Conservation (phyloP, 2,888 invertebrate genomes). For the Eristalis tenax region DNA sequence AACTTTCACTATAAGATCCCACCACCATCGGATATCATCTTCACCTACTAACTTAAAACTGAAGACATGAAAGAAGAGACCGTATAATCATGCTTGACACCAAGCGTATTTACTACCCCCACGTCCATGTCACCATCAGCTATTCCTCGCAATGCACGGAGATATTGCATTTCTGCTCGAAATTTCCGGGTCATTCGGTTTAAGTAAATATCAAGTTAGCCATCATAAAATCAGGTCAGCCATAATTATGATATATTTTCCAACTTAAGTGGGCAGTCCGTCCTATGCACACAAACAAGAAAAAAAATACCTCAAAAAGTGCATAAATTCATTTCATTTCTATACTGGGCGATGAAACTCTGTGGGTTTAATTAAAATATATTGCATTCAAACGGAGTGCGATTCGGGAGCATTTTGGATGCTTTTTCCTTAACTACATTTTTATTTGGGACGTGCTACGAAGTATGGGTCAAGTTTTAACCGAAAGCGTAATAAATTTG, state of each 20-base stretch:
- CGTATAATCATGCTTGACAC: not conserved
- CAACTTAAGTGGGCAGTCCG: slow-evolving; percentile 21
- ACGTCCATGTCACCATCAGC: not conserved
- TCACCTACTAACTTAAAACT: not conserved
- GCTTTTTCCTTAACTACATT: slow-evolving; percentile 13
- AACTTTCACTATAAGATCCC: too few species aligned
- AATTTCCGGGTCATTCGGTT: slow-evolving; percentile 46
- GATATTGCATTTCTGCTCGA: slow-evolving; percentile 26
- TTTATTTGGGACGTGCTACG: slow-evolving; percentile 3
- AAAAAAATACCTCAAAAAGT: not conserved
- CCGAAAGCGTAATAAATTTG: slow-evolving; percentile 24
- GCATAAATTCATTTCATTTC: slow-evolving; percentile 28
- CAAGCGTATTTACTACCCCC: not conserved
- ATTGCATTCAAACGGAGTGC: slow-evolving; percentile 45
- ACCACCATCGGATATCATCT: too few species aligned
- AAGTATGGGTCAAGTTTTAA: slow-evolving; percentile 56
- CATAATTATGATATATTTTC: slow-evolving; percentile 45
- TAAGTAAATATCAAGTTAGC: slow-evolving; percentile 35
- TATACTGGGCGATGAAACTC: slow-evolving; percentile 35
- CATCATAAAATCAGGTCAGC: slow-evolving; percentile 35
- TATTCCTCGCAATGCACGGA: not conserved
- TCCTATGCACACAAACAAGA: slow-evolving; percentile 13
- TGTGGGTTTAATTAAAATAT: slow-evolving; percentile 48
- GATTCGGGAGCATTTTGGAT: slow-evolving; percentile 23
- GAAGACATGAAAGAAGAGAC: not conserved